Conservation (phyloP, 2,113 vertebrate species). For the Neolamprologus devosi region DNA sequence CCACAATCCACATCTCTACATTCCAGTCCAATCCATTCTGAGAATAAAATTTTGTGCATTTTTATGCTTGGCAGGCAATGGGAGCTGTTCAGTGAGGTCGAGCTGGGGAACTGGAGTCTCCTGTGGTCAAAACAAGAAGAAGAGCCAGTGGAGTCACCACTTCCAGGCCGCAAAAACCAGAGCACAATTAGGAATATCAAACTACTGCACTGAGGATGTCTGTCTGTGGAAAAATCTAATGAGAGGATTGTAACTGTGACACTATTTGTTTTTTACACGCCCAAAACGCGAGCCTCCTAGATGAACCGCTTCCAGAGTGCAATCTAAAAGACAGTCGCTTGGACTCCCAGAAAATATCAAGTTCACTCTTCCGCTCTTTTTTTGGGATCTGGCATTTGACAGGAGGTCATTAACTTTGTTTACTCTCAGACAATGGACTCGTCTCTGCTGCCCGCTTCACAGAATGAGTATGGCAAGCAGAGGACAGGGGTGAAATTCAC, state of each 20-base stretch:
- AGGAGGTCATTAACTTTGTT: conserved; percentile 39
- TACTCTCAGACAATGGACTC: conserved; percentile 53
- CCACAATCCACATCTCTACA: conserved; percentile 49
- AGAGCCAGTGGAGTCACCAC: neutral
- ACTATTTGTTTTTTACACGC: neutral
- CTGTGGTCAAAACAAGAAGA: neutral
- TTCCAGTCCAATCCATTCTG: conserved; percentile 10
- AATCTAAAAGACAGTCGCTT: neutral
- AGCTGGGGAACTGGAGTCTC: neutral
- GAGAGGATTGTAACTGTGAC: neutral
- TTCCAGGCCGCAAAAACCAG: neutral
- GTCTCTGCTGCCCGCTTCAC: conserved; percentile 4
- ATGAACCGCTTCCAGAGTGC: neutral
- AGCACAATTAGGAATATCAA: neutral
- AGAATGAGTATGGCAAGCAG: conserved; percentile 7
- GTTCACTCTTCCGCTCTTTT: conserved; percentile 2
- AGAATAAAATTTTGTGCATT: conserved; percentile 15
- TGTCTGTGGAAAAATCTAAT: neutral
- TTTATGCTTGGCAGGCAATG: conserved; percentile 41
- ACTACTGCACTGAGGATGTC: neutral
- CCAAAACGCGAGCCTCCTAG: neutral
- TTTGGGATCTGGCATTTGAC: conserved; percentile 41
- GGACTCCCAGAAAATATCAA: conserved; percentile 18
- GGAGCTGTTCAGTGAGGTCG: conserved; percentile 8
- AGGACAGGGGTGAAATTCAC: conserved; percentile 27